Percentiles rank a stretch among this genome's conserved stretches.
These are phyloP conservation scores for Pelobates fuscus DNA, from an alignment of 2,113 vertebrate genomes.

Conservation along the genomic window DNA sequence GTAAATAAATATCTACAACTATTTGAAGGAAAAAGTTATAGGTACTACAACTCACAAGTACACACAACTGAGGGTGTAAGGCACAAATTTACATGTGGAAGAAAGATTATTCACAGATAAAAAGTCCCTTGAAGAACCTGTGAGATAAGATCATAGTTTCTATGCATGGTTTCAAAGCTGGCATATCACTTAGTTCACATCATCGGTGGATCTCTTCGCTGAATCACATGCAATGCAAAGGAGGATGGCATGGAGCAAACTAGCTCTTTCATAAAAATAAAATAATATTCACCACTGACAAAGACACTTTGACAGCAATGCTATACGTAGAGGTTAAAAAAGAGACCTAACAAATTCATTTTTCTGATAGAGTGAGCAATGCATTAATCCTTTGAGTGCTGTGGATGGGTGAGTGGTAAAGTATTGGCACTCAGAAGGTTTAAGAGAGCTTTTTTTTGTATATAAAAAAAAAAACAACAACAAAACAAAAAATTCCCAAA, in stretches of 20 bases:
- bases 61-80: conserved; percentile 98
- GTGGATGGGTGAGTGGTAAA: neutral
- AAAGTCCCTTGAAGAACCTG: conserved; percentile 70
- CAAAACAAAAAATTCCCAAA: conserved; percentile 58
- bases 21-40: conserved; percentile 64
- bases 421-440: neutral
- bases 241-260: conserved; percentile 78
- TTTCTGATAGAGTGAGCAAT: conserved; percentile 62
- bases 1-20: conserved; percentile 75
- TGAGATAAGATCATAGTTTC: conserved; percentile 71
- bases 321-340: conserved; percentile 62
- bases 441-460: conserved; percentile 61
- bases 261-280: conserved; percentile 77
- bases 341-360: conserved; percentile 56
- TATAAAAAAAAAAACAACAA: conserved; percentile 52
- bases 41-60: conserved; percentile 83
- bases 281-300: conserved; percentile 76
- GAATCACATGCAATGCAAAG: conserved; percentile 85
- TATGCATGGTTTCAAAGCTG: conserved; percentile 74
- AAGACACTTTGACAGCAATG: conserved; percentile 74
- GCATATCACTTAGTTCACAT: conserved; percentile 69
- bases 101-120: conserved; percentile 88
- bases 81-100: conserved; percentile 99
- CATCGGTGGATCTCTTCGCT: conserved; percentile 74
- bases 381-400: conserved; percentile 48